Conservation (phyloP, 2,888 invertebrate genomes). For the Corbicula japonica region DNA sequence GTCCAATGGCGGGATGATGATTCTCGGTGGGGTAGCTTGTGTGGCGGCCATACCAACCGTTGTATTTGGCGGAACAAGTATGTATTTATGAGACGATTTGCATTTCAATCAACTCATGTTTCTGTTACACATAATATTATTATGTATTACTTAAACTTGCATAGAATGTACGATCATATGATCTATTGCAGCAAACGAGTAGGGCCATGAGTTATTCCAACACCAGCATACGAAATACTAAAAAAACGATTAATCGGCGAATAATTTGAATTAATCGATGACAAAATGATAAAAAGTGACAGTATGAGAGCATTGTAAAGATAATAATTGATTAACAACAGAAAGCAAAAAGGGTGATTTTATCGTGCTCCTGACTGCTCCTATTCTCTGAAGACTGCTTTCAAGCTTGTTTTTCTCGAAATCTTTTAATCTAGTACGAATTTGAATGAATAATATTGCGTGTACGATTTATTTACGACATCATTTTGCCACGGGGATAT, state of each 20-base stretch:
- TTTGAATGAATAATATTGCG: not conserved
- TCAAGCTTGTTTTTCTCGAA: not conserved
- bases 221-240: not conserved
- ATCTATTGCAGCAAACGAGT: not conserved
- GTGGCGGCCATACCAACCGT: conserved; percentile 50
- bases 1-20: conserved; percentile 58
- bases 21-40: conserved; percentile 61
- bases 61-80: conserved; percentile 51
- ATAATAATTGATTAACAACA: too few relatives aligned
- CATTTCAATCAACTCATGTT: not conserved
- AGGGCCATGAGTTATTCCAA: not conserved
- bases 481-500: not conserved
- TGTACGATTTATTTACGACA: too few relatives aligned
- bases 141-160: not conserved
- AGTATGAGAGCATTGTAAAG: too few relatives aligned
- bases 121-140: not conserved
- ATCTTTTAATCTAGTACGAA: not conserved
- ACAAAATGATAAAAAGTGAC: too few relatives aligned
- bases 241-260: not conserved
- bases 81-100: conserved; percentile 4
- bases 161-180: not conserved
- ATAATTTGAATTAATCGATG: not conserved
- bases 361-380: not conserved
- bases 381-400: not conserved
- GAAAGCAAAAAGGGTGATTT: not conserved